Percentiles rank a stretch among this genome's conserved stretches.
Conservation (phyloP, 2,113 vertebrate species). For the Verasper variegatus region DNA sequence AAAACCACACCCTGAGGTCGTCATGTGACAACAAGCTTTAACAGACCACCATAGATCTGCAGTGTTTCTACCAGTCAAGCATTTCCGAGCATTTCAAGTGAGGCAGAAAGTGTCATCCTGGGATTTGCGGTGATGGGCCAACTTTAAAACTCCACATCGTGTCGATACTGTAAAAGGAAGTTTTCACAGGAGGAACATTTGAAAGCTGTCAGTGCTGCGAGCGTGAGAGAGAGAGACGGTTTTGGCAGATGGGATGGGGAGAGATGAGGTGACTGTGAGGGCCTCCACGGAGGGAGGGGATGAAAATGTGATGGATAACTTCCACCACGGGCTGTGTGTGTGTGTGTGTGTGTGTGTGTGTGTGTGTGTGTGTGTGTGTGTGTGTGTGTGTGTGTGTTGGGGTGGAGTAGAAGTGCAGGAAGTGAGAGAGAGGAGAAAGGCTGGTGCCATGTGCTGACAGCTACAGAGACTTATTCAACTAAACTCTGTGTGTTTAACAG, state of each 20-base stretch:
- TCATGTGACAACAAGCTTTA: neutral
- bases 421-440: neutral
- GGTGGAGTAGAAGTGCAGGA: neutral
- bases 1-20: neutral
- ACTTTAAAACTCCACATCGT: constrained; percentile 19
- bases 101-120: neutral
- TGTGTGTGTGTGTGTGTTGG: constrained; percentile 15
- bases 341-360: constrained; percentile 25
- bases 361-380: constrained; percentile 13
- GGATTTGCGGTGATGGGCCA: neutral
- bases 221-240: constrained; percentile 63
- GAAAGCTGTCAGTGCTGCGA: constrained; percentile 34
- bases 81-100: neutral
- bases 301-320: constrained; percentile 75
- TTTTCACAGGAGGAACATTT: constrained; percentile 21
- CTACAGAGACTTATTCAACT: constrained; percentile 34
- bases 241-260: constrained; percentile 71
- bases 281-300: constrained; percentile 48
- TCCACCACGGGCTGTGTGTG: constrained; percentile 51
- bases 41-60: neutral
- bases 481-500: constrained; percentile 48
- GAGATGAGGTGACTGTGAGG: constrained; percentile 71
- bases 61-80: neutral
- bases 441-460: constrained; percentile 45
- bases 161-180: constrained; percentile 30